Percentiles rank a stretch among this genome's conserved stretches.
Conservation (phyloP, 2,888 invertebrate species). For the Norana najaformis region DNA sequence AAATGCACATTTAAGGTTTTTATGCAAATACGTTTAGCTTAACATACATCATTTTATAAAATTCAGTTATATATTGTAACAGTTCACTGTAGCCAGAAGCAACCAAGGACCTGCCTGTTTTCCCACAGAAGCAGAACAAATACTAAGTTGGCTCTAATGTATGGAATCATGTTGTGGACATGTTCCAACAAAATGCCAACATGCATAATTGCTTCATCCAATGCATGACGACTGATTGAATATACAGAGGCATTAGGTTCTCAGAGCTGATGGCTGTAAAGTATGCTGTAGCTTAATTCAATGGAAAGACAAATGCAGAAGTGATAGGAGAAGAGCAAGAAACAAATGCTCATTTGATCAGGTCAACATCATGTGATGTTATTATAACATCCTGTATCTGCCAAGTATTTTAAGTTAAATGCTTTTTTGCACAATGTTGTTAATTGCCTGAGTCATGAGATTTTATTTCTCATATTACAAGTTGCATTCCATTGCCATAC, state of each 20-base stretch:
- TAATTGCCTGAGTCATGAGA: background rate
- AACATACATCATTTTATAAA: background rate
- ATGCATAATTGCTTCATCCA: no score
- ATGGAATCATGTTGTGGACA: background rate
- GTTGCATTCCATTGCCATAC: conserved; percentile 13
- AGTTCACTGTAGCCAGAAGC: background rate
- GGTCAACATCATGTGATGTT: background rate
- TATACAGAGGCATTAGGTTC: background rate
- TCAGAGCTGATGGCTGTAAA: background rate
- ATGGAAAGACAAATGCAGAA: background rate
- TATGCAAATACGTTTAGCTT: background rate
- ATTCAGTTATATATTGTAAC: background rate
- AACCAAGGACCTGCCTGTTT: background rate
- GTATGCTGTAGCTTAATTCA: background rate
- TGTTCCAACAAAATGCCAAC: background rate
- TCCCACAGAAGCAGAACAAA: background rate
- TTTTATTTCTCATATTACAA: background rate
- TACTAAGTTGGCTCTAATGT: background rate
- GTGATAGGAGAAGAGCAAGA: conserved; percentile 10
- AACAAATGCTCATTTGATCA: background rate
- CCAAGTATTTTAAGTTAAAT: background rate
- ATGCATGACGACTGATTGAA: background rate
- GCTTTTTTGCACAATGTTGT: conserved; percentile 3
- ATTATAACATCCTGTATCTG: background rate
- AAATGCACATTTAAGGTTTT: background rate